Base-by-base conservation (phyloP, 2,113 vertebrate genomes). In the Leptocoma aspasia region DNA sequence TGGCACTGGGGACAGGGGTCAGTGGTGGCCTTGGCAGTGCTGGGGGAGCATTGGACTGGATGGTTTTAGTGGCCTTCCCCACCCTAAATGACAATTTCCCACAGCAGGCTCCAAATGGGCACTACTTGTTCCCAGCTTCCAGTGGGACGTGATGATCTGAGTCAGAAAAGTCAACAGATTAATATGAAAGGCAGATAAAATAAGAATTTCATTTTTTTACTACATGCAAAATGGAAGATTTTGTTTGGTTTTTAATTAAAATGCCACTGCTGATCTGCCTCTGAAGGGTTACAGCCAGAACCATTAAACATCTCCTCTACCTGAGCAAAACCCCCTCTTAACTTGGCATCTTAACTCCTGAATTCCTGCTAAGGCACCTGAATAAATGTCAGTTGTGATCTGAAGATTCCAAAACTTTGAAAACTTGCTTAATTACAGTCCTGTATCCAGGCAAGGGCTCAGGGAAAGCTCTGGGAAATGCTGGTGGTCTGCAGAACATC, bases 321-420 rank as follows among this genome's bases (percentile, higher is more conserved):
- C 41, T 61, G 59, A 57, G 59, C 72, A 89, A 72, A 73, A 10
- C 22, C 5, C 41, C 31, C 11, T 39, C 56, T 27, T n/a, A 31
- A 30, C 16, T 42, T 7, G 5, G 20, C 24, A 30, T 10, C 2
- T 50, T 17, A 65, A 49, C 27, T 73, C 79, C 66, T 30, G n/a
- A 83, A 75, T 27, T 68, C 44, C 52, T 17, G 24, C 20, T 5
- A 3, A 28, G 30, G 24, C 33, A 42, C 15, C 42, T 37, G 14
- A n/a, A 0, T 4, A 53, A 66, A 13, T 21, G 11, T 19, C 56
- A n/a, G 0, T 4, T 28, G 22, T 16, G 21, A 84, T 13, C 35
- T 71, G 70, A 27, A 60, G 33, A 31, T 45, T 2, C 37, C 7
- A 4, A 52, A 49, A 37, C 6, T 68, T 57, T 72, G 33, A 24